Evolutionary conservation across 2,797 vertebrate genomes (phyloP), one percentile per base, ranked within the genome.

Genomic region (Sardinella longiceps): DNA sequence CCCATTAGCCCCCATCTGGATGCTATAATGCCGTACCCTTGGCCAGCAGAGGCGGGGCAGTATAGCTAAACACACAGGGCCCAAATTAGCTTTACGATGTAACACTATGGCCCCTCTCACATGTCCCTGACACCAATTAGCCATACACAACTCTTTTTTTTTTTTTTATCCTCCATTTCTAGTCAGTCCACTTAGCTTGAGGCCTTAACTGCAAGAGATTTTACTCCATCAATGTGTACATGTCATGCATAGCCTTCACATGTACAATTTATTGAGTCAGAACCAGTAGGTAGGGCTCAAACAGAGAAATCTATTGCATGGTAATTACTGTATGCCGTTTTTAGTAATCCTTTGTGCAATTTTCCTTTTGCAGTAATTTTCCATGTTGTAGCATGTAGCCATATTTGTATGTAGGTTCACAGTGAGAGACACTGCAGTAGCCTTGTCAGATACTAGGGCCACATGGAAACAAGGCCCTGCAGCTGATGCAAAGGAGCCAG

Each of bases 1-100:
- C 86, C 91, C 88, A 92, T 94, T 94, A 93, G 87, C 89, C 87
- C 87, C 91, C 93, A 93, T 93, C 93, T 94, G 94, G 92, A 92
- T 92, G 89, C 90, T 91, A 93, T 93, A 93, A 92, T 84, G 87
- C 85, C 58, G 84, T 88, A 88, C 89, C 88, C 84, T 63, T 81
- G 88, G 89, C 86, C 87, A 87, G 87, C 87, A 84, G 90, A 87
- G 89, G 80, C 82, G 84, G 85, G 84, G 87, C 82, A 86, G 81
- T 53, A 85, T 80, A 88, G 84, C 91, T 86, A 88, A 93, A 91
- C 87, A 92, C 12, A 80, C 85, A 82, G 84, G 25, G 37, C 89
- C 85, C 77, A 90, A 89, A 92, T 92, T 91, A 91, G 84, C 87
- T 92, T 91, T 86, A 90, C 58, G 23, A 81, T 87, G 86, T 87